These are phyloP conservation scores for Cantharis flavilabris DNA, from an alignment of 2,888 invertebrate genomes.

Conservation along the genomic window DNA sequence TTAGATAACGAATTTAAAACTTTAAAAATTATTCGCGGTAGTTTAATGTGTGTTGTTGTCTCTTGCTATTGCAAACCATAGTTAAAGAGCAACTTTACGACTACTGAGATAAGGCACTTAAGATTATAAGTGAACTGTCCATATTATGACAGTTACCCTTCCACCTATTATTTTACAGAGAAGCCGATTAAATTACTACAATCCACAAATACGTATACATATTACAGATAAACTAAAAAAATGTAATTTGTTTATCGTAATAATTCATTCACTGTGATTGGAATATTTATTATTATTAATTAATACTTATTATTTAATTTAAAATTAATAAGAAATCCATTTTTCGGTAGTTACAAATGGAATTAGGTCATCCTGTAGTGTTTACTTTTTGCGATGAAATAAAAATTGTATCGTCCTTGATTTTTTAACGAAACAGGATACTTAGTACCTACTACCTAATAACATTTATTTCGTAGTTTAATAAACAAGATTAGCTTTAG, in stretches of 20 bases:
- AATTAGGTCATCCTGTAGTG: not conserved
- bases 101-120: conserved; percentile 19
- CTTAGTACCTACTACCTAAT: not conserved
- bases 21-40: not conserved
- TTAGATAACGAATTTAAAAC: not conserved
- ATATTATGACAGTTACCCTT: conserved; percentile 22
- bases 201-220: not conserved
- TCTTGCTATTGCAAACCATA: not conserved
- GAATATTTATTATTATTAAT: not conserved
- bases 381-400: not conserved
- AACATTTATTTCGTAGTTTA: not conserved
- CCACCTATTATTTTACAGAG: conserved; percentile 20
- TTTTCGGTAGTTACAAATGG: not conserved
- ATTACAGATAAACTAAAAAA: not conserved
- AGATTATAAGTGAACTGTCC: conserved; percentile 28
- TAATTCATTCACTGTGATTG: not conserved
- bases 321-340: not conserved
- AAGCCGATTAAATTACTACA: conserved; percentile 4
- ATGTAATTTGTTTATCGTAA: not conserved
- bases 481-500: not conserved
- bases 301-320: not conserved
- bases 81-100: conserved; percentile 7
- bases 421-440: not conserved
- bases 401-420: not conserved
- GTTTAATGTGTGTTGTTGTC: not conserved